These are phyloP conservation scores for Ataeniobius toweri DNA, from an alignment of 2,797 vertebrate species.

Conservation along the genomic window DNA sequence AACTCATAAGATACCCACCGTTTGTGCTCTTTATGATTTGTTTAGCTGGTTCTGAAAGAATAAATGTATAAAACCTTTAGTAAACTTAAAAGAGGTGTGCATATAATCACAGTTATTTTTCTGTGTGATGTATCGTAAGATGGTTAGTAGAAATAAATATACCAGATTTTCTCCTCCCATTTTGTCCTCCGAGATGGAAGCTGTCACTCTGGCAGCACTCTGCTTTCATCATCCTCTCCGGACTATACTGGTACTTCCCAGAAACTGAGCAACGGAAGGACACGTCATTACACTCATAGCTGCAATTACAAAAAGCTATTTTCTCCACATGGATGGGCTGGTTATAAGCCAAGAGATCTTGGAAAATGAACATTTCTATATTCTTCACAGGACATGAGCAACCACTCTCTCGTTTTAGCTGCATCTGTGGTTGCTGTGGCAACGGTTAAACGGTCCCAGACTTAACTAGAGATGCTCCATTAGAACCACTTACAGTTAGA, in stretches of 20 bases:
- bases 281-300: constrained; percentile 26
- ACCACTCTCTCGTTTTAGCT: constrained; percentile 19
- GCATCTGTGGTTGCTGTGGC: constrained; percentile 43
- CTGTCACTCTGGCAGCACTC: constrained; percentile 81
- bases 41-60: constrained; percentile 85
- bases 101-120: not conserved
- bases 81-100: not conserved
- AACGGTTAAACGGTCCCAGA: constrained; percentile 22
- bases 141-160: constrained; percentile 46
- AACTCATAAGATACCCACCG: constrained; percentile 64
- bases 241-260: constrained; percentile 86
- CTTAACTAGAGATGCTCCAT: constrained; percentile 7
- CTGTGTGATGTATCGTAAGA: not conserved
- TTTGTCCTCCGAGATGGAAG: constrained; percentile 59
- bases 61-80: not conserved
- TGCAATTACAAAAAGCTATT: constrained; percentile 37
- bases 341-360: constrained; percentile 14
- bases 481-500: constrained; percentile 86
- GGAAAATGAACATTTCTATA: constrained; percentile 29
- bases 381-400: constrained; percentile 35
- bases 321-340: constrained; percentile 16
- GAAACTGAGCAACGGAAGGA: constrained; percentile 77
- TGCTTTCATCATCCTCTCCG: constrained; percentile 87
- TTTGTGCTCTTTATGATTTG: constrained; percentile 76
- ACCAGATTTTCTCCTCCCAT: constrained; percentile 92